A percentile compares a stretch with the other conserved stretches of the same genome.
Evolutionary conservation across 2,797 vertebrate species (phyloP).

Genomic region (Xiphorhynchus erythropygius): DNA sequence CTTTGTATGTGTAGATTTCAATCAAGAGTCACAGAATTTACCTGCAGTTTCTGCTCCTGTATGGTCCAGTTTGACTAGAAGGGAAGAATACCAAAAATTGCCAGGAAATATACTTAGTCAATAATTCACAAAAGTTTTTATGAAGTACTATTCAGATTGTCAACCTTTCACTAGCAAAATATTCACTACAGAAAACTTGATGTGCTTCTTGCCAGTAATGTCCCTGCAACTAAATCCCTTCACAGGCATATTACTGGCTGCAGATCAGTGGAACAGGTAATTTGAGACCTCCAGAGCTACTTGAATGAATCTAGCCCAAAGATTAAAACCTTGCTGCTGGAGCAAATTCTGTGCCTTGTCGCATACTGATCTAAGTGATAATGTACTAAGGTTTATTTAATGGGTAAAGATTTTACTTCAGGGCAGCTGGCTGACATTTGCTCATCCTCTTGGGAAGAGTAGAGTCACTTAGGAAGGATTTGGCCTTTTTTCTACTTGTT

Average conservation of each 20-base stretch:
- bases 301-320: background rate
- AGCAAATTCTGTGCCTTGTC: background rate
- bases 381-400: slow-evolving; percentile 28
- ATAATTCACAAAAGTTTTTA: background rate
- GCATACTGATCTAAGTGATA: background rate
- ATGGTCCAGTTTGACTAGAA: background rate
- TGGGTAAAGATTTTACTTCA: slow-evolving; percentile 15
- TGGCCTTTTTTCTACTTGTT: slow-evolving; percentile 15
- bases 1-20: background rate
- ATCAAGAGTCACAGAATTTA: background rate
- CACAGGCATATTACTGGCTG: background rate
- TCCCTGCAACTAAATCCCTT: background rate
- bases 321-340: background rate
- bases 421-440: slow-evolving; percentile 38
- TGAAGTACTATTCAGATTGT: background rate
- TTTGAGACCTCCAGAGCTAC: background rate
- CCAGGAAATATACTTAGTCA: background rate
- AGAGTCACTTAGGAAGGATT: slow-evolving; percentile 22
- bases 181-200: background rate
- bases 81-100: background rate
- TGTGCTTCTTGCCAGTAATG: background rate
- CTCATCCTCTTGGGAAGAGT: background rate
- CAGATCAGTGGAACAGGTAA: background rate
- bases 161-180: background rate
- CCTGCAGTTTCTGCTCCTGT: background rate